Percentiles rank a stretch among this genome's conserved stretches.
These are phyloP conservation scores for Cryptocephalus moraei DNA, from an alignment of 2,888 invertebrate species.

Conservation along the genomic window DNA sequence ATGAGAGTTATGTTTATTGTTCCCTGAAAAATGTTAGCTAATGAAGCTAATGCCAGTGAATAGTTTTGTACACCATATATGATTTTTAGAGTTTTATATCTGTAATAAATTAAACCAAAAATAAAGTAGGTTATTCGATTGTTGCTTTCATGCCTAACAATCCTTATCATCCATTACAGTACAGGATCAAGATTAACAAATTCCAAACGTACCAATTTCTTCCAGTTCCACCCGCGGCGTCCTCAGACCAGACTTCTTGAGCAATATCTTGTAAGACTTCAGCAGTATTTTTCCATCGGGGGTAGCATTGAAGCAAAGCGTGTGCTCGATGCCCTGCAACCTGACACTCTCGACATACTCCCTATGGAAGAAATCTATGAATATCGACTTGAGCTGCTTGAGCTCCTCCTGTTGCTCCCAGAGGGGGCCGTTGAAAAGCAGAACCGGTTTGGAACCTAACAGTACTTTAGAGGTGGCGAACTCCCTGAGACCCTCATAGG, in stretches of 20 bases:
- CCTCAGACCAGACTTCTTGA: conserved; percentile 86
- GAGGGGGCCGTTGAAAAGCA: conserved; percentile 83
- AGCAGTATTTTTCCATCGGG: conserved; percentile 68
- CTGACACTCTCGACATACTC: conserved; percentile 72
- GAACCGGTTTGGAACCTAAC: conserved; percentile 76
- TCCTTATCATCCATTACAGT: no score
- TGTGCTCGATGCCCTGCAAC: conserved; percentile 89
- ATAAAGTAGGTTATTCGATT: background rate
- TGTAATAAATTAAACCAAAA: background rate
- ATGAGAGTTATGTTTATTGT: no score
- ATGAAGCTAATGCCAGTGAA: no score
- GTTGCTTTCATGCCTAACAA: no score
- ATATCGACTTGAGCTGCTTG: conserved; percentile 74
- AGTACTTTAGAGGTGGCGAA: conserved; percentile 59
- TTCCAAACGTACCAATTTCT: conserved; percentile 60
- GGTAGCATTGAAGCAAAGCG: conserved; percentile 77
- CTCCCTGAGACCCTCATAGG: conserved; percentile 67
- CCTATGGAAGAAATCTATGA: conserved; percentile 88
- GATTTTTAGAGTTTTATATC: no score
- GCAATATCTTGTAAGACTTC: conserved; percentile 64
- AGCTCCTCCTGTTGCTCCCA: conserved; percentile 79
- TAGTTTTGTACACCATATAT: no score
- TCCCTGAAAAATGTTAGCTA: no score
- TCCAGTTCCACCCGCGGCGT: conserved; percentile 85
- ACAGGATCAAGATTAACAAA: background rate